Base-by-base conservation (phyloP, 2,113 vertebrate genomes). In the Petaurus breviceps region DNA sequence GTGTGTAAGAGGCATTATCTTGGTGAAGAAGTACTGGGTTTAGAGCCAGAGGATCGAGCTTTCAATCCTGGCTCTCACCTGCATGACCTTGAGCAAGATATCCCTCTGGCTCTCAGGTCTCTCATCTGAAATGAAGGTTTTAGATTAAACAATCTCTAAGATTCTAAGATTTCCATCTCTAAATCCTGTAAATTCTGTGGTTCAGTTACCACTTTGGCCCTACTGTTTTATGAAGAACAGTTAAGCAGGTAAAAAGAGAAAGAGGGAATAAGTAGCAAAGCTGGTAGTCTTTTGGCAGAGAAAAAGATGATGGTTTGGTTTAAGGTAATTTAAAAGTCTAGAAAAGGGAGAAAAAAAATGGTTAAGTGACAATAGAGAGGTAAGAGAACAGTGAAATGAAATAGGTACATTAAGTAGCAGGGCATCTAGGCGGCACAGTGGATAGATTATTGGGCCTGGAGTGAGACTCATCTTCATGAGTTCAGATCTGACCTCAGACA, bases 51-150 rank as follows among this genome's bases (percentile, higher is more conserved):
- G 96, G 47, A 94, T 61, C 93, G 53, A 94, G 92, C 91, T 92
- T 96, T 90, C 37, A 96, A 95, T 49, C 37, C 77, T 54, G 51
- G 8, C 6, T 96, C 96, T 96, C 51, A 95, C 51, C 84, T 16
- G 54, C 49, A 14, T 92, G 94, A 90, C 49, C 95, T 8, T 92
- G 43, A 93, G 37, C 50, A 77, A 90, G 37, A 16, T 12, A 91
- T 90, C 94, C 43, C 92, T 90, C 7, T 91, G 93, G 77, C n/a
- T 28, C 19, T 89, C 94, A 89, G 84, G 37, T 93, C 90, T 96
- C 90, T 90, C 16, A 31, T 84, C 51, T 26, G 26, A 92, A 94
- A 97, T 23, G 91, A 61, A 68, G 94, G 37, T 90, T 28, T 19
- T 61, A 77, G 57, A 68, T 68, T 37, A 51, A 96, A 90, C 91